Evolutionary conservation across 2,888 invertebrate genomes (phyloP).

Genomic region (Meloe dianella): DNA sequence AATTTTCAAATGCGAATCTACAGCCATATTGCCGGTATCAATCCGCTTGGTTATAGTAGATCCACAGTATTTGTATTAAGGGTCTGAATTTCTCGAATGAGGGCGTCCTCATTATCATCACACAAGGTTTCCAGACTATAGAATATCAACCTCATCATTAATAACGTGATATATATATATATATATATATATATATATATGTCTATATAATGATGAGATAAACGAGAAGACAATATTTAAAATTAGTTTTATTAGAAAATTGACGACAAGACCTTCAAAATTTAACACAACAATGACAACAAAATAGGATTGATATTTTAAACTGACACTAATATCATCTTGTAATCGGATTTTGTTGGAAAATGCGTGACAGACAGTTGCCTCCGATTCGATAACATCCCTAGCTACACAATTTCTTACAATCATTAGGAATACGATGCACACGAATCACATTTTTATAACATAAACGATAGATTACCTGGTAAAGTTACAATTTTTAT

Average conservation of each 20-base stretch:
- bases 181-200: too few species aligned
- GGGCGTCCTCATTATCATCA: constrained; percentile 13
- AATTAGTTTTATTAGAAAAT: constrained; percentile 2
- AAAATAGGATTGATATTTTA: not conserved
- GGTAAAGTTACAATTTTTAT: not conserved
- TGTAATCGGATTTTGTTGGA: not conserved
- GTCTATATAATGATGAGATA: too few species aligned
- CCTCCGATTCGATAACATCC: not conserved
- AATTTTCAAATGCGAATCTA: not conserved
- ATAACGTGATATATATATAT: not conserved
- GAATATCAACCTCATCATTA: not conserved
- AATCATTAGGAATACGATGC: constrained; percentile 14
- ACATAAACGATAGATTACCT: not conserved
- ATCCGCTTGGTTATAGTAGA: not conserved
- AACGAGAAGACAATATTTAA: not conserved
- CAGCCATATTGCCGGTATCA: constrained; percentile 3
- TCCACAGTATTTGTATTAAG: not conserved
- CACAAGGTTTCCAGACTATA: not conserved
- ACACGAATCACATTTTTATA: constrained; percentile 13
- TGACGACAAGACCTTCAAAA: not conserved
- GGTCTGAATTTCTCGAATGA: constrained; percentile 21
- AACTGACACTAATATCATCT: not conserved
- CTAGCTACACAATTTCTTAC: too few species aligned
- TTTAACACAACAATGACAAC: not conserved
- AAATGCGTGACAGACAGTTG: not conserved